Base-by-base conservation (phyloP, 2,888 invertebrate species). In the Stenotaenia linearis region DNA sequence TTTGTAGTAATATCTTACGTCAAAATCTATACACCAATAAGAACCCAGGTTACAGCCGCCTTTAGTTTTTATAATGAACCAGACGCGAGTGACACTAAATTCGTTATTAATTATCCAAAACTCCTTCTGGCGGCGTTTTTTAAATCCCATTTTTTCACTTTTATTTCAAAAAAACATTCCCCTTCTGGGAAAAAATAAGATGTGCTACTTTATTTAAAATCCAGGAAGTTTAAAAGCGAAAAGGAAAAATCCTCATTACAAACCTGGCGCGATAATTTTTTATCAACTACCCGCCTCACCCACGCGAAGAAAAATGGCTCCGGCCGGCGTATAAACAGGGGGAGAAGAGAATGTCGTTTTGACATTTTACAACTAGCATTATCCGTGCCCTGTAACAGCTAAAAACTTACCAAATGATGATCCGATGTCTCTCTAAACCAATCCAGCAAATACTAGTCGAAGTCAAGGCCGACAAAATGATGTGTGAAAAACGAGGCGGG, bases 11-110 rank as follows among this genome's bases (percentile, higher is more conserved):
- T 75, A 32, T 35, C 75, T 37, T 75, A 75, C 75, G 75, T 75
- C 75, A 75, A 75, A 75, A 75, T 75, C 30, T 9, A 18, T 37
- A 21, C 30, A 75, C 75, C 75, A 75, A 75, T 75, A 75, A 75
- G 35, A 23, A 21, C 12, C 35, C 30, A 18, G 21, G 30, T 35
- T 37, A 37, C 75, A 37, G 25, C 21, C 18, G n/a, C 75, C 10
- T 35, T 21, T 23, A 37, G 75, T 75, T 75, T 75, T 75, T 75
- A 75, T 75, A 75, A 75, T 75, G 37, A 75, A 37, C 75, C 75
- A 37, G 37, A 23, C 37, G 21, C 69, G 10, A 69, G 23, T 69
- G 9, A 25, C 25, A 69, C 25, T 25, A 69, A 69, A 69, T 28
- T 28, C 69, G 10, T n/a, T 56, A 69, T 69, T 69, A 69, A 69